Conservation (phyloP, 2,888 invertebrate species). For the Mesorhabditis belari region DNA sequence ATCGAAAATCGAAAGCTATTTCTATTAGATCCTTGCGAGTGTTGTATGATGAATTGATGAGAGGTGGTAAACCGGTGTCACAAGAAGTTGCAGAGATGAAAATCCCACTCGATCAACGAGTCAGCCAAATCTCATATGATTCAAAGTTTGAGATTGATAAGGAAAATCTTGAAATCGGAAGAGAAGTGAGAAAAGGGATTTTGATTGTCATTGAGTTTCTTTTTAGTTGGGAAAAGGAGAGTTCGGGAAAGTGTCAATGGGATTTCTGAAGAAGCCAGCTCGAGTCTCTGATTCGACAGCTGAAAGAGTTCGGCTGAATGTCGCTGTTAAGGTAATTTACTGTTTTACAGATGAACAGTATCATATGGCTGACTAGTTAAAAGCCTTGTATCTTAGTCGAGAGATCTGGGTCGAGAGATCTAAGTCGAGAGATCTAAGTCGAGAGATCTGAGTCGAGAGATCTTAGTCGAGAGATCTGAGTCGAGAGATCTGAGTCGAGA, state of each 20-base stretch:
- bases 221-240: constrained; percentile 23
- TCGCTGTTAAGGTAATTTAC: constrained; percentile 22
- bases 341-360: too few species aligned
- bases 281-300: constrained; percentile 11
- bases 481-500: too few species aligned
- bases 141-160: constrained; percentile 14
- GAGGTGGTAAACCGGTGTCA: not conserved
- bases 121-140: constrained; percentile 16
- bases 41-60: constrained; percentile 21
- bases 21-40: constrained; percentile 15
- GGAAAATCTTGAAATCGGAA: constrained; percentile 11
- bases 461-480: too few species aligned
- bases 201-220: not conserved
- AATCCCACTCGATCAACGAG: constrained; percentile 20
- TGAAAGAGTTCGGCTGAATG: constrained; percentile 12
- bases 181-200: constrained; percentile 1
- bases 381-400: too few species aligned
- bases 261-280: constrained; percentile 13
- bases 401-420: too few species aligned
- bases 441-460: too few species aligned
- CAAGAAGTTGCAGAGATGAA: constrained; percentile 4
- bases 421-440: too few species aligned
- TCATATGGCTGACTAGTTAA: too few species aligned
- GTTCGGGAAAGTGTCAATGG: constrained; percentile 26
- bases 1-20: not conserved